phyloP scores from a whole-genome alignment of 2,113 vertebrate genomes.

The Gopherus evgoodei region DNA sequence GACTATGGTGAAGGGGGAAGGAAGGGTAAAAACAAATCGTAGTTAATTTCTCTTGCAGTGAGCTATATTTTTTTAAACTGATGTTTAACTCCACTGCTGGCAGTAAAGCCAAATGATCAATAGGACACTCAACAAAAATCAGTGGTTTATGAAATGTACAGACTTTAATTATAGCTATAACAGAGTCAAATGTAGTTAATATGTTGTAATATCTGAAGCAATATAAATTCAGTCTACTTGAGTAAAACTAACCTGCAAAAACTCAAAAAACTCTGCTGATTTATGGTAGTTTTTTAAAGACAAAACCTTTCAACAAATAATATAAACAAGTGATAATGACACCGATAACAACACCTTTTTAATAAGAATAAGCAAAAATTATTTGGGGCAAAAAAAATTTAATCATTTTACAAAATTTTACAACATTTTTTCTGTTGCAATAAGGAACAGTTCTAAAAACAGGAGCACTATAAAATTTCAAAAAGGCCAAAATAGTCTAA shows the following conservation, averaged over 20 bases:
- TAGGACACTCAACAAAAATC: rapidly evolving
- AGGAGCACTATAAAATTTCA: not conserved
- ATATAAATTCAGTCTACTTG: not conserved
- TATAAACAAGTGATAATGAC: not conserved
- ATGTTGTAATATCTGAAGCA: rapidly evolving
- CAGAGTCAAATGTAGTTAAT: not conserved
- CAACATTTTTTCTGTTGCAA: not conserved
- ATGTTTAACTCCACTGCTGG: not conserved
- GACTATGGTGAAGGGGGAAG: conserved; percentile 75
- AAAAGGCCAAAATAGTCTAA: not conserved
- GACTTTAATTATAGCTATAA: not conserved
- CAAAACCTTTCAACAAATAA: rapidly evolving
- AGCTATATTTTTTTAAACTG: not conserved
- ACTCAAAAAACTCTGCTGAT: rapidly evolving
- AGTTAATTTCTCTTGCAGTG: not conserved
- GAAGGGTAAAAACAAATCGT: not conserved
- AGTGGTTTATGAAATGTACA: not conserved
- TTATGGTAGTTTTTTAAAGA: rapidly evolving
- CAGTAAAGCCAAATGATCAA: not conserved
- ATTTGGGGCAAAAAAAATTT: not conserved
- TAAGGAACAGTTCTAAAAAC: not conserved
- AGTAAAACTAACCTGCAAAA: not conserved
- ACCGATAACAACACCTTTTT: not conserved
- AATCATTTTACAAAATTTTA: not conserved
- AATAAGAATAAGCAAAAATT: not conserved